A percentile compares a stretch with the other conserved stretches of the same genome.
Evolutionary conservation across 1,140 invertebrate species (phyloP).

Genomic region (Zaprionus africanus): DNA sequence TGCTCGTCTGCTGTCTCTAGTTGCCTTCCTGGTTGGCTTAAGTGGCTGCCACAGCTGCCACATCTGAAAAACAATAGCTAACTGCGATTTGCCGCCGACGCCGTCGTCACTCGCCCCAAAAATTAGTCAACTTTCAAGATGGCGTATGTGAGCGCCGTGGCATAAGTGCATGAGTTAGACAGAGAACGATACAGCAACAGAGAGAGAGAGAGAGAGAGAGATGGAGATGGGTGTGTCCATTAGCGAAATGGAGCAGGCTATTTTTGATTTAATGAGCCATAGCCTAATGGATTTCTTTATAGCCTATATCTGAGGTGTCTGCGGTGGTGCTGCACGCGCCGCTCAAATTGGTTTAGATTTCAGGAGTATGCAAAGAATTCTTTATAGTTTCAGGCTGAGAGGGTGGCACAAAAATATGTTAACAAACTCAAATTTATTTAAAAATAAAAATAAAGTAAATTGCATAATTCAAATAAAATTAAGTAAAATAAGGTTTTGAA

Average conservation of each 20-base stretch:
- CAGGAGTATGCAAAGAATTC: constrained; percentile 31
- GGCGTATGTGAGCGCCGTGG: constrained; percentile 20
- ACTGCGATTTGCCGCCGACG: constrained; percentile 56
- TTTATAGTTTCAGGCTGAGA: constrained; percentile 25
- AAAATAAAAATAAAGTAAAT: no score
- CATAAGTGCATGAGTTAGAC: constrained; percentile 8
- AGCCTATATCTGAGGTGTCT: constrained; percentile 30
- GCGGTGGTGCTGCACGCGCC: constrained; percentile 51
- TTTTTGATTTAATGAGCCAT: constrained; percentile 84
- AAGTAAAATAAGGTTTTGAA: no score
- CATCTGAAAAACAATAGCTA: constrained; percentile 48
- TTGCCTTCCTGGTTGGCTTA: constrained; percentile 55
- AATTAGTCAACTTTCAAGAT: constrained; percentile 70
- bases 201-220: neutral
- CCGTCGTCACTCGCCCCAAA: constrained; percentile 41
- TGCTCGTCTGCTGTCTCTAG: constrained; percentile 22
- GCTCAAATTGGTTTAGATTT: constrained; percentile 47
- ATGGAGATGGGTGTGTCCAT: constrained; percentile 63
- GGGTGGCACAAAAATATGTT: neutral
- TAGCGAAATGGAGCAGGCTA: constrained; percentile 83
- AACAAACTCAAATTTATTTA: neutral
- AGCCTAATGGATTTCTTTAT: constrained; percentile 75
- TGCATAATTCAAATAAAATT: no score
- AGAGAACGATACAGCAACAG: neutral
- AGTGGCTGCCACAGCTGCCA: constrained; percentile 60